phyloP scores from a whole-genome alignment of 2,888 invertebrate genomes.

The Synanthedon vespiformis region DNA sequence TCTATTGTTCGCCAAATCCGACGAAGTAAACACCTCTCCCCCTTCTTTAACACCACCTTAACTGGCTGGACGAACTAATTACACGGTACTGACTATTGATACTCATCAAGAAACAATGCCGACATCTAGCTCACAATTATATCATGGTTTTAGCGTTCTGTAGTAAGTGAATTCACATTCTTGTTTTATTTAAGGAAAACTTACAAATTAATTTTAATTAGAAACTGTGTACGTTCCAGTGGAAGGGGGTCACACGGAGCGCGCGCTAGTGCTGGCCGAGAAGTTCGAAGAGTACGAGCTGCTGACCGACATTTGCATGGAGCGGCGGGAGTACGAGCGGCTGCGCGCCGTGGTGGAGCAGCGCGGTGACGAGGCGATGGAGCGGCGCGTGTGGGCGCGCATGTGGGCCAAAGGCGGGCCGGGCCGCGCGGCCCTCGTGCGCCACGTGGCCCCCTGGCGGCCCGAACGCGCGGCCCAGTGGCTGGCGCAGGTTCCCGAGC shows the following conservation, averaged over 20 bases:
- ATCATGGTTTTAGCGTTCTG: no score
- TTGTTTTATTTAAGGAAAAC: no score
- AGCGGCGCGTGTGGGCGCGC: not conserved
- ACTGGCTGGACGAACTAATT: no score
- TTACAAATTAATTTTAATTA: no score
- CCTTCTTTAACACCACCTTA: no score
- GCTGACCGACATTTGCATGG: slow-evolving; percentile 84
- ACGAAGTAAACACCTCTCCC: no score
- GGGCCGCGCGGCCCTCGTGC: slow-evolving; percentile 22
- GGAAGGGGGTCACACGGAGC: slow-evolving; percentile 80
- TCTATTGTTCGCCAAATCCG: no score
- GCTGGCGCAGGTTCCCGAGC: slow-evolving; percentile 26
- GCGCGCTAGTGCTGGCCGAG: slow-evolving; percentile 87
- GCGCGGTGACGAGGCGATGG: slow-evolving; percentile 41
- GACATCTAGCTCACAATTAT: no score
- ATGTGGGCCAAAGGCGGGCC: not conserved
- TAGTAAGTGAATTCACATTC: no score
- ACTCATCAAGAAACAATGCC: no score
- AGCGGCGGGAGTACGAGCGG: slow-evolving; percentile 73
- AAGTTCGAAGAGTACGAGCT: slow-evolving; percentile 90
- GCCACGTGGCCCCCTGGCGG: slow-evolving; percentile 18
- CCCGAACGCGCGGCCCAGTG: slow-evolving; percentile 9
- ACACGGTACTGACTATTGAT: no score
- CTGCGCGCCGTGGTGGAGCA: slow-evolving; percentile 46
- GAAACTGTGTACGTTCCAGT: slow-evolving; percentile 53